phyloP scores from a whole-genome alignment of 2,797 vertebrate genomes.

The Esox lucius region DNA sequence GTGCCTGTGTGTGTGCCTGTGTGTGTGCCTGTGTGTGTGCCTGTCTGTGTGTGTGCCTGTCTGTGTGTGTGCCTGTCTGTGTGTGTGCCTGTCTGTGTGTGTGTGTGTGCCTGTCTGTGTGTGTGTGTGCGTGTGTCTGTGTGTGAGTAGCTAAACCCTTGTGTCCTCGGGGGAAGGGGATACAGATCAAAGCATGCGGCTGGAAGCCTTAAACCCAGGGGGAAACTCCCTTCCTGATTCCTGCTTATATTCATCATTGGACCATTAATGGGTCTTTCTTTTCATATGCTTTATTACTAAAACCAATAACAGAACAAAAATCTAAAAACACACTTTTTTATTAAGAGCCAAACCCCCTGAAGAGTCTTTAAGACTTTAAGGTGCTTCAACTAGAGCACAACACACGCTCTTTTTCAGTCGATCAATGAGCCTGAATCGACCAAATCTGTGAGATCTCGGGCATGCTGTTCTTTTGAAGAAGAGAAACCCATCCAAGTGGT shows the following conservation, averaged over 20 bases:
- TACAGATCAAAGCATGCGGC: slow-evolving; percentile 79
- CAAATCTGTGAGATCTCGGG: slow-evolving; percentile 72
- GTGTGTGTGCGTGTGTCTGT: slow-evolving; percentile 29
- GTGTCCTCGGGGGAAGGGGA: slow-evolving; percentile 73
- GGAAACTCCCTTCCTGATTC: slow-evolving; percentile 65
- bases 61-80: background rate
- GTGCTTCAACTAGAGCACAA: slow-evolving; percentile 58
- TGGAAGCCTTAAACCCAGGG: slow-evolving; percentile 68
- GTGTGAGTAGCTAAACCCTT: slow-evolving; percentile 71
- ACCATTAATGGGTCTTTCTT: slow-evolving; percentile 62
- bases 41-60: slow-evolving; percentile 21
- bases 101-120: slow-evolving; percentile 19
- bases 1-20: too few species aligned
- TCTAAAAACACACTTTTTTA: slow-evolving; percentile 52
- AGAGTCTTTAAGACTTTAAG: slow-evolving; percentile 54
- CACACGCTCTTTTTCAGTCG: slow-evolving; percentile 44
- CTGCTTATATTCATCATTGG: slow-evolving; percentile 73
- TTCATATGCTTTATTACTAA: slow-evolving; percentile 58
- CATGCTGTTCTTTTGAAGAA: slow-evolving; percentile 78
- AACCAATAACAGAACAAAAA: slow-evolving; percentile 57
- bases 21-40: slow-evolving; percentile 22
- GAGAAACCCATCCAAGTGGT: slow-evolving; percentile 67
- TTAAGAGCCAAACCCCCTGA: slow-evolving; percentile 56
- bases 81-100: too few species aligned
- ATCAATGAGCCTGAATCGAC: slow-evolving; percentile 74